Base-by-base conservation (phyloP, 2,797 vertebrate species). In the Sternotherus odoratus region DNA sequence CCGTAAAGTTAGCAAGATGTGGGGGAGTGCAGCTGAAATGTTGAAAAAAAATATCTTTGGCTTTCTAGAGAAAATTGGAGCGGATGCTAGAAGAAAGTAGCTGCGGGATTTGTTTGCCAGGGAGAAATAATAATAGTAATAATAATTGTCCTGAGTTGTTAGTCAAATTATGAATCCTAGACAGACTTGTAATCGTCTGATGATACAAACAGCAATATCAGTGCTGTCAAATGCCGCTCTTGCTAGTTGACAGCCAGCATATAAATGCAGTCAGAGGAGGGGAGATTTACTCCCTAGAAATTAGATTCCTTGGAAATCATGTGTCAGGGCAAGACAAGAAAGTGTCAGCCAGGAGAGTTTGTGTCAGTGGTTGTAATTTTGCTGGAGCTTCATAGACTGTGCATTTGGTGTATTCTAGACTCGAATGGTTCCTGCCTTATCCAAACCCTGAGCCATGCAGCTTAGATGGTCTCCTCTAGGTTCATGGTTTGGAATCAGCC, bases 1-100 rank as follows among this genome's bases (percentile, higher is more conserved):
- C 96, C 97, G 97, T 97, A 97, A 98, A 98, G 97, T 98, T 98
- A 97, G 97, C 39, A 96, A 98, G 95, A 97, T 96, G 97, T 97
- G 97, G 97, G 96, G 97, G 97, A 97, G 96, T 94, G 97, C 49
- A 85, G 95, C 85, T 96, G 96, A 96, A 93, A 97, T 96, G 97
- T 95, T 92, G 97, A 10, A 97, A 10, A 95, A 95, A 95, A 94
- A 96, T 93, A 90, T 46, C 54, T 90, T 97, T 95, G 94, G 95
- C 94, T 97, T 97, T 96, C 95, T 96, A 98, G 95, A 96, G 95
- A 98, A 93, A 95, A 96, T 97, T 95, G 93, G 95, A 93, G 86
- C 84, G 94, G 96, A 96, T 97, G 94, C 95, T 96, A 79, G 0
- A 13, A 97, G 93, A 96, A 96, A 96, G 96, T 86, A 90, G 95